Evolutionary conservation across 2,113 vertebrate genomes (phyloP).

Genomic region (Seriola rivoliana): DNA sequence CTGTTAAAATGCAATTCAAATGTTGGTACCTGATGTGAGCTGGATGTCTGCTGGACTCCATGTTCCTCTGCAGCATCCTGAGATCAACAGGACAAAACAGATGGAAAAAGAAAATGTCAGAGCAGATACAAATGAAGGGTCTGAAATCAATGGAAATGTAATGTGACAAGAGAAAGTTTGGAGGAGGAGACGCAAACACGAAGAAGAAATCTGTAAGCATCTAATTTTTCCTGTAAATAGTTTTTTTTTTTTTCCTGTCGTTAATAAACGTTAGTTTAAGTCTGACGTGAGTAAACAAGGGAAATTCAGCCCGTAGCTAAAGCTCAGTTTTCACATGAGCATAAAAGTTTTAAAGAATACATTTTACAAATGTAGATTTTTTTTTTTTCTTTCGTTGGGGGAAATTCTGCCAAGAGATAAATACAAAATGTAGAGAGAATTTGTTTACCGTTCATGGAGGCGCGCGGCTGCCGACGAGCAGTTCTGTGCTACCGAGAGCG

Average conservation of each 20-base stretch:
- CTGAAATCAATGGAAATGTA: background rate
- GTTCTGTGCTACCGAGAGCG: constrained; percentile 51
- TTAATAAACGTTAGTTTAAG: background rate
- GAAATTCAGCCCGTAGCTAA: too few species aligned
- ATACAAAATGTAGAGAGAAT: background rate
- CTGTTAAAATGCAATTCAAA: background rate
- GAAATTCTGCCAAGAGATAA: background rate
- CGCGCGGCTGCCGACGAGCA: constrained; percentile 45
- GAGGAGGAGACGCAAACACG: background rate
- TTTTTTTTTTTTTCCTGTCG: too few species aligned
- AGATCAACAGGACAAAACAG: background rate
- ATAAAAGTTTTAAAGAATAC: too few species aligned
- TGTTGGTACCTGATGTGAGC: constrained; percentile 50
- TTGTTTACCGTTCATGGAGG: constrained; percentile 55
- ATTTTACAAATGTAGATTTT: background rate
- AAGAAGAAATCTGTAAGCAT: background rate
- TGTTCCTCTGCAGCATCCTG: constrained; percentile 57
- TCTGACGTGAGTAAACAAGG: background rate
- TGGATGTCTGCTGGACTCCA: constrained; percentile 27
- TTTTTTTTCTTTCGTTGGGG: background rate
- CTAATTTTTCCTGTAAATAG: background rate
- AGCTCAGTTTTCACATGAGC: too few species aligned
- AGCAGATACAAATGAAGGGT: background rate
- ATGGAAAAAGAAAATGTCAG: background rate
- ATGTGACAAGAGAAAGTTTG: too few species aligned